Conservation (phyloP, 2,113 vertebrate species). For the Equus quagga region DNA sequence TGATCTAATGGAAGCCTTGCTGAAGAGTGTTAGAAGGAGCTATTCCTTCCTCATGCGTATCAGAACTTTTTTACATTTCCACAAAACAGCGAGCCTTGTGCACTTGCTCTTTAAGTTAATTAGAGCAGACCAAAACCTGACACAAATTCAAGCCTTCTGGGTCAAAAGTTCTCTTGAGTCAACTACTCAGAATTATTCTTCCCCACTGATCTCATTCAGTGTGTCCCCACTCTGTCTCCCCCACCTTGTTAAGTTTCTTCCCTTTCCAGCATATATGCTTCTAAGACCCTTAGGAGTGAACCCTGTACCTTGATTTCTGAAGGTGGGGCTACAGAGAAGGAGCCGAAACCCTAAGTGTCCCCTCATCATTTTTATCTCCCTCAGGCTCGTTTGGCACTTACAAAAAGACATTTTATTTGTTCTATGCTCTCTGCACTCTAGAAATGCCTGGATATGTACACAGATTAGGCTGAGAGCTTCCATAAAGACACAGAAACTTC, state of each 20-base stretch:
- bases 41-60: not conserved
- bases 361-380: not conserved
- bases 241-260: not conserved
- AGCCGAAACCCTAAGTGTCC: not conserved
- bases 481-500: not conserved
- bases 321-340: not conserved
- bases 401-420: not conserved
- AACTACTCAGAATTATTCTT: not conserved
- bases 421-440: not conserved
- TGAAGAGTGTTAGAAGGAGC: not conserved
- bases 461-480: not conserved
- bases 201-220: not conserved
- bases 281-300: not conserved
- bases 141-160: not conserved
- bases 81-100: not conserved
- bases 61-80: not conserved
- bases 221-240: not conserved
- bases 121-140: not conserved
- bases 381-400: not conserved
- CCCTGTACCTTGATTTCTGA: not conserved
- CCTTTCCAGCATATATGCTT: not conserved
- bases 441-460: not conserved
- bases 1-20: not conserved
- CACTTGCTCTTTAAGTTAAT: not conserved
- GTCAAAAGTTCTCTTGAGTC: not conserved